phyloP scores from a whole-genome alignment of 2,113 vertebrate genomes.

The Clarias gariepinus region DNA sequence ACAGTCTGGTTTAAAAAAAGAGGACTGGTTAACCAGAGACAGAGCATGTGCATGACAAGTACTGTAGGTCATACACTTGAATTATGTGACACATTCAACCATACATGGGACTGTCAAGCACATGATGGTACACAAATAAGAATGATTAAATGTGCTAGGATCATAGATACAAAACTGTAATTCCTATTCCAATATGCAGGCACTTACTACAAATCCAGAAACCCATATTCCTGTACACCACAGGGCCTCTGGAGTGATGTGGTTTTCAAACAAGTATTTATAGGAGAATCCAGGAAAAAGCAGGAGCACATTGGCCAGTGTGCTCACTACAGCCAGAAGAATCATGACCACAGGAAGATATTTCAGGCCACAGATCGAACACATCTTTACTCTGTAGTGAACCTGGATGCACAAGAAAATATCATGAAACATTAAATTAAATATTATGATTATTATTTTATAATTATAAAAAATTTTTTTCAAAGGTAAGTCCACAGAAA shows the following conservation, averaged over 20 bases:
- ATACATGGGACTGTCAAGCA: neutral
- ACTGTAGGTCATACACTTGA: neutral
- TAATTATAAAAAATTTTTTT: too few species aligned
- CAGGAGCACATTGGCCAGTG: constrained; percentile 77
- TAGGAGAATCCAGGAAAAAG: constrained; percentile 74
- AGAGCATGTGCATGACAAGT: neutral
- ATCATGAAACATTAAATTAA: neutral
- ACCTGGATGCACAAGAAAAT: constrained; percentile 2
- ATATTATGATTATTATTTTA: neutral
- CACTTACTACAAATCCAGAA: constrained; percentile 79
- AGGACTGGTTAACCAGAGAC: neutral
- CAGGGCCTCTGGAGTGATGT: constrained; percentile 77
- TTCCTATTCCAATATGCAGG: neutral
- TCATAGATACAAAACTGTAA: neutral
- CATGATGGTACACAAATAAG: neutral
- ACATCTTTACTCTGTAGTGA: constrained; percentile 68
- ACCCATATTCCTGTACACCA: constrained; percentile 78
- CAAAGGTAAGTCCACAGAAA: neutral
- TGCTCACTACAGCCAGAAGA: constrained; percentile 71
- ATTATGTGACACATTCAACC: neutral
- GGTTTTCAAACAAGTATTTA: constrained; percentile 67
- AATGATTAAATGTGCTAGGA: neutral
- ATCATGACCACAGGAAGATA: constrained; percentile 74
- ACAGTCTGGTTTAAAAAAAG: neutral
- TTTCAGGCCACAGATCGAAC: constrained; percentile 72